phyloP scores from a whole-genome alignment of 2,113 vertebrate genomes.

The Holacanthus passer region DNA sequence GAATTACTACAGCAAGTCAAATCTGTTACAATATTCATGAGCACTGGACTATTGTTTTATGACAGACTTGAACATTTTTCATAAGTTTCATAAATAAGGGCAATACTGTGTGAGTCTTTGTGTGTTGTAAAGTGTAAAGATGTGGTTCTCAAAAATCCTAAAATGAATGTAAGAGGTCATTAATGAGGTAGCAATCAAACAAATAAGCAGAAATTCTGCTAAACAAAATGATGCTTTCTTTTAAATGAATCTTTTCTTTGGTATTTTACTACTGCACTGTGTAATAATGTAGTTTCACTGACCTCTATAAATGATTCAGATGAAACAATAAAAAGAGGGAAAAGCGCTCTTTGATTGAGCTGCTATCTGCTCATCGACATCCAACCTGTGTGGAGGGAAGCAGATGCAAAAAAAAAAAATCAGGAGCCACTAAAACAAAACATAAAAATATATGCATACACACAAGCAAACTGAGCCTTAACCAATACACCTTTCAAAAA shows the following conservation, averaged over 20 bases:
- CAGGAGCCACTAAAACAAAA: too few relatives aligned
- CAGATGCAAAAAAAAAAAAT: too few relatives aligned
- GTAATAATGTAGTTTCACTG: too few relatives aligned
- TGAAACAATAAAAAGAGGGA: not conserved
- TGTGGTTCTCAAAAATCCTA: not conserved
- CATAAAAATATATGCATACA: too few relatives aligned
- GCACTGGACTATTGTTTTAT: not conserved
- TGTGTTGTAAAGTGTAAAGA: not conserved
- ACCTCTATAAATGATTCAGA: not conserved
- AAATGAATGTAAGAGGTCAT: not conserved
- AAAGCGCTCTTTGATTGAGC: too few relatives aligned
- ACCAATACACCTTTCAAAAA: too few relatives aligned
- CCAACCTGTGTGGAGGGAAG: too few relatives aligned
- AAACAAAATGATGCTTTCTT: not conserved
- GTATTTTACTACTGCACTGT: not conserved
- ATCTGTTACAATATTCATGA: not conserved
- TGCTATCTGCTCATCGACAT: too few relatives aligned
- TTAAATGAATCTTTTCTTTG: not conserved
- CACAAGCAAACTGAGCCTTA: too few relatives aligned
- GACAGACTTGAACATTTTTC: too few relatives aligned
- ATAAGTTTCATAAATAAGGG: not conserved
- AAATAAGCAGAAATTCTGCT: not conserved
- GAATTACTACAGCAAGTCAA: not conserved
- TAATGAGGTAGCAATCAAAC: not conserved
- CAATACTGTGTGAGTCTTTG: too few relatives aligned